Conservation (phyloP, 2,888 invertebrate genomes). For the Lycocerus yunnanus region DNA sequence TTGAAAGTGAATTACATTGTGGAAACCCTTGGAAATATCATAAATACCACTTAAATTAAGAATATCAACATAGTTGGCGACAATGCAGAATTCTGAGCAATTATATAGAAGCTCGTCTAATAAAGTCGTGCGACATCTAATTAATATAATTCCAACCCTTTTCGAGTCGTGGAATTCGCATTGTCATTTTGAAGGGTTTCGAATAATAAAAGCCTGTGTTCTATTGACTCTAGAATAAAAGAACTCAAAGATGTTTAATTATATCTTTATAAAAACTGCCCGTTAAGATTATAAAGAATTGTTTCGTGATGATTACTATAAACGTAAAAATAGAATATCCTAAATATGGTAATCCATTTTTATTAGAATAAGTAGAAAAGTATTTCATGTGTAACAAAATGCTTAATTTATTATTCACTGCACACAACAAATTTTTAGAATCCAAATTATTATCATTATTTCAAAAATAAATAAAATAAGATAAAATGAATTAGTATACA, state of each 20-base stretch:
- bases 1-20: slow-evolving; percentile 9
- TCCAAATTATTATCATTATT: background rate
- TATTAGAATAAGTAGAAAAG: background rate
- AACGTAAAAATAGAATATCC: slow-evolving; percentile 12
- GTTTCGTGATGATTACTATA: slow-evolving; percentile 41
- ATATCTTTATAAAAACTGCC: slow-evolving; percentile 46
- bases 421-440: background rate
- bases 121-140: slow-evolving; percentile 50
- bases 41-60: slow-evolving; percentile 22
- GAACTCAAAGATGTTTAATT: slow-evolving; percentile 47
- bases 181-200: slow-evolving; percentile 45
- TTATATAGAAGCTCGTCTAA: slow-evolving; percentile 37
- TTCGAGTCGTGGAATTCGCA: slow-evolving; percentile 44
- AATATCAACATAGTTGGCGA: slow-evolving; percentile 30
- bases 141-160: slow-evolving; percentile 51
- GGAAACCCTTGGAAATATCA: slow-evolving; percentile 11
- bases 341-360: background rate
- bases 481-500: background rate
- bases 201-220: slow-evolving; percentile 40
- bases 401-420: background rate
- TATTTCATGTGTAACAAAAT: background rate
- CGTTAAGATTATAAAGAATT: slow-evolving; percentile 36
- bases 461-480: background rate
- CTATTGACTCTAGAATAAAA: slow-evolving; percentile 44
- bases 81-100: slow-evolving; percentile 29